Percentiles rank a stretch among this genome's conserved stretches.
phyloP scores from a whole-genome alignment of 2,113 vertebrate species.

The Solea solea region DNA sequence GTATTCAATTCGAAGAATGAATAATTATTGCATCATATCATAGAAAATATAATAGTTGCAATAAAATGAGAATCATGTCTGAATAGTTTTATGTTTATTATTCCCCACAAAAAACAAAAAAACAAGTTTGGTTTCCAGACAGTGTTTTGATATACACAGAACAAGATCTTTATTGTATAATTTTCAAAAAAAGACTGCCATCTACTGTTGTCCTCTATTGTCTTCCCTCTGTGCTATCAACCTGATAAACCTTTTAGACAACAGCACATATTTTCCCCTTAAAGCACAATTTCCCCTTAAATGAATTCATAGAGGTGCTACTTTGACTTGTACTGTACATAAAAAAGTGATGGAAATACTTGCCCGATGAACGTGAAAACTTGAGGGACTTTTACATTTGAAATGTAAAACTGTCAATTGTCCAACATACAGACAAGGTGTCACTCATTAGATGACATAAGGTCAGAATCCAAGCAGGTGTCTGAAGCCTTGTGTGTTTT shows the following conservation, averaged over 20 bases:
- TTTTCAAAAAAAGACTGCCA: neutral
- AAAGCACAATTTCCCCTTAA: neutral
- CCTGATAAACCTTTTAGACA: neutral
- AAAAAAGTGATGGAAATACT: neutral
- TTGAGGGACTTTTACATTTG: no score
- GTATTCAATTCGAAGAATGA: no score
- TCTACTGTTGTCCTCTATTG: neutral
- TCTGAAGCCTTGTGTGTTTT: constrained; percentile 30
- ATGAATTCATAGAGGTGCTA: neutral
- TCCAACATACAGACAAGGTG: neutral
- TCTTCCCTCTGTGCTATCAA: neutral
- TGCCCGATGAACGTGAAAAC: no score
- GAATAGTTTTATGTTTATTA: neutral
- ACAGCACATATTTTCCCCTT: neutral
- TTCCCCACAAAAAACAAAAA: neutral
- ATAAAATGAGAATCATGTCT: neutral
- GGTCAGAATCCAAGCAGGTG: constrained; percentile 66
- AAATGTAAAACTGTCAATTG: no score
- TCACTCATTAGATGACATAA: constrained; percentile 24
- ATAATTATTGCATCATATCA: no score
- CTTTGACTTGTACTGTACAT: neutral
- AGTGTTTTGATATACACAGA: neutral
- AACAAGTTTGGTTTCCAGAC: neutral
- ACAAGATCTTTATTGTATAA: neutral
- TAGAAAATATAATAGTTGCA: no score